Evolutionary conservation across 1,140 invertebrate genomes (phyloP).

Genomic region (Formica exsecta): DNA sequence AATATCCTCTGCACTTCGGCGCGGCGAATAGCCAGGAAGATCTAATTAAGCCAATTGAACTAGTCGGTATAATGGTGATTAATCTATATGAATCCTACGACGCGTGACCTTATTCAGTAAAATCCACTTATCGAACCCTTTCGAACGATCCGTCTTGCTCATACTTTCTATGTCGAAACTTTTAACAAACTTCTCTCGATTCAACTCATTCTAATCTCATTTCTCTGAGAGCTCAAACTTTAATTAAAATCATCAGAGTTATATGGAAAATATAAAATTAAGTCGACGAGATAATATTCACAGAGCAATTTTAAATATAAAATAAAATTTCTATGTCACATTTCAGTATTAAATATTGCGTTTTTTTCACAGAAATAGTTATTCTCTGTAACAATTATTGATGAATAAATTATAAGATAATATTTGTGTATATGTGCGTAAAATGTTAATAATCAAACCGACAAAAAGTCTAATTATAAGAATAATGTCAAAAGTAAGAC

Average conservation of each 20-base stretch:
- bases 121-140: conserved; percentile 54
- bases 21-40: conserved; percentile 28
- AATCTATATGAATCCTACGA: conserved; percentile 63
- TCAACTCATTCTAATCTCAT: conserved; percentile 33
- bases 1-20: conserved; percentile 22
- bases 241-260: conserved; percentile 18
- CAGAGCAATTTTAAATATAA: not conserved
- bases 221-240: conserved; percentile 9
- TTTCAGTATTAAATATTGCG: not conserved
- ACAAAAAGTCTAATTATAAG: not conserved
- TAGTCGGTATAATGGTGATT: conserved; percentile 54
- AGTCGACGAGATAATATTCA: not conserved
- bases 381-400: not conserved
- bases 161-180: conserved; percentile 39
- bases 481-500: not conserved
- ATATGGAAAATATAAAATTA: not conserved
- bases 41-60: conserved; percentile 68
- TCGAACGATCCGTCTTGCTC: conserved; percentile 7
- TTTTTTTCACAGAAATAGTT: not conserved
- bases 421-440: not conserved
- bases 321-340: not conserved
- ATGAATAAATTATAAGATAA: not conserved
- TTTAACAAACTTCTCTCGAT: conserved; percentile 27
- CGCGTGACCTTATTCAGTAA: conserved; percentile 26
- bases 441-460: not conserved